Base-by-base conservation (phyloP, 2,797 vertebrate species). In the Gobionotothen gibberifrons region DNA sequence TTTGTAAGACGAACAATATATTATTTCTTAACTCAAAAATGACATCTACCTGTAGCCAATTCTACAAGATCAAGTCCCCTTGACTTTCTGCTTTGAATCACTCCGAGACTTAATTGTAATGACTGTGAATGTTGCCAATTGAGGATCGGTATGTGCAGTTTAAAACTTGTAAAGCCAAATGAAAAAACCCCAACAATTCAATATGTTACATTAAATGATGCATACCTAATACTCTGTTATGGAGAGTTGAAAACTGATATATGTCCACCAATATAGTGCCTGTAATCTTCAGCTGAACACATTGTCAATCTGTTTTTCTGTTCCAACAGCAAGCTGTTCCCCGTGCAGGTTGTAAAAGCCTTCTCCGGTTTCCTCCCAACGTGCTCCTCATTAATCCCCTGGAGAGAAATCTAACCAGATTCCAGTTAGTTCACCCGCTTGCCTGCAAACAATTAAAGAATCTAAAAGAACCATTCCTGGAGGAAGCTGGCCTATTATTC, bases 361-460 rank as follows among this genome's bases (percentile, higher is more conserved):
- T 11, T 55, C 66, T 72, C 47, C 26, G 29, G 67, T 72, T 86
- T 88, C 78, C 63, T 77, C 49, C 74, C 74, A 84, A 80, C 49
- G 2, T 85, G 84, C 76, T 82, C 73, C 79, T 78, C 60, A 46
- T 83, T 90, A 84, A 85, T 85, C 49, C 69, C 68, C 12, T 1
- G 59, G 62, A 85, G 78, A 59, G 61, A 72, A 71, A 76, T 85
- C 76, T 57, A 76, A 87, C 78, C 79, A 72, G 75, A 87, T 82
- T 87, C 78, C 73, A 82, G 65, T 85, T 72, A 81, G 76, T 87
- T 91, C 82, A 59, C 64, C 81, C 62, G 32, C 74, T 82, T 66
- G 86, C 87, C 93, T 94, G 92, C 81, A 88, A 93, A 85, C 84
- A 76, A 91, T 94, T 91, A 92, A 87, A 86, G 89, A 87, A 92